phyloP scores from a whole-genome alignment of 2,888 invertebrate genomes.

The Mesochorus sp. region DNA sequence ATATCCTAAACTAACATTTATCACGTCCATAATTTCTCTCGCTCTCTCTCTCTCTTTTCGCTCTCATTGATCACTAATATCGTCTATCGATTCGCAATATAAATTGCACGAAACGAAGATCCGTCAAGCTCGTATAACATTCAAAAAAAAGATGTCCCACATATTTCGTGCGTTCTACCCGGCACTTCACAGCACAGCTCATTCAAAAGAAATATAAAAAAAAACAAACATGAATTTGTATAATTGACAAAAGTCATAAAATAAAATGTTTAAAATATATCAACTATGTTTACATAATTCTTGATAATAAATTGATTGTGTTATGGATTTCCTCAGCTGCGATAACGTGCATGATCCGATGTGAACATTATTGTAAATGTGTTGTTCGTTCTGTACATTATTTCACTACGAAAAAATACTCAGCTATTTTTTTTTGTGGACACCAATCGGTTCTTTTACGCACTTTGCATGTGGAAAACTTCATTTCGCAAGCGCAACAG shows the following conservation, averaged over 20 bases:
- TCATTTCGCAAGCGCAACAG: constrained; percentile 10
- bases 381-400: constrained; percentile 12
- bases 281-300: constrained; percentile 41
- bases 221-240: constrained; percentile 1
- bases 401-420: constrained; percentile 71
- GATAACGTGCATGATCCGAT: constrained; percentile 30
- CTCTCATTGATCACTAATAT: constrained; percentile 12
- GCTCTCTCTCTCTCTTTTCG: background rate
- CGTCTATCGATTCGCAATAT: constrained; percentile 23
- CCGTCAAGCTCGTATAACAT: background rate
- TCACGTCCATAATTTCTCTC: background rate
- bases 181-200: background rate
- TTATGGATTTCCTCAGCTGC: background rate
- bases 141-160: constrained; percentile 7
- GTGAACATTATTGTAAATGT: constrained; percentile 5
- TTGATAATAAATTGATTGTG: constrained; percentile 45
- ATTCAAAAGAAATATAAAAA: constrained; percentile 7
- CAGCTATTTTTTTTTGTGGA: constrained; percentile 80
- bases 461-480: constrained; percentile 27
- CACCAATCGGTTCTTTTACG: constrained; percentile 72
- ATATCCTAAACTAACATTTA: background rate
- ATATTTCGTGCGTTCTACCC: constrained; percentile 9
- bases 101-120: constrained; percentile 67
- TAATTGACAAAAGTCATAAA: background rate
- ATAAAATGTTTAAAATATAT: constrained; percentile 43